phyloP scores from a whole-genome alignment of 1,140 invertebrate species.

The Lasioglossum baleicum region DNA sequence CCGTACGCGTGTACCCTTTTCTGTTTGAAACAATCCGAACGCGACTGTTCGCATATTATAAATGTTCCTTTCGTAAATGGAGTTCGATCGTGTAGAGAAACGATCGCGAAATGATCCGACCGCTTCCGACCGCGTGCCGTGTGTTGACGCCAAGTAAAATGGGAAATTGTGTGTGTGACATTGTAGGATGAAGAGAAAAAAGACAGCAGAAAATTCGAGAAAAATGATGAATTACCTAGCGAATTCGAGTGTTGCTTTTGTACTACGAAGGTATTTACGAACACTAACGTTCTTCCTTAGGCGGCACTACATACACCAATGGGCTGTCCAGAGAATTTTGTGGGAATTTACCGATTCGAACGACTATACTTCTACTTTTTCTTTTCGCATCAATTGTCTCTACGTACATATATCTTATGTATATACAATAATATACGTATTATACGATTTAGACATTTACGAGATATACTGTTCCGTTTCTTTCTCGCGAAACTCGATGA shows the following conservation, averaged over 20 bases:
- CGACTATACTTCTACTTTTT: no score
- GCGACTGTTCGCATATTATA: no score
- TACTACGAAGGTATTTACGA: constrained; percentile 91
- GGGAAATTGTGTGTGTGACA: constrained; percentile 73
- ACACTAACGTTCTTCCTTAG: constrained; percentile 60
- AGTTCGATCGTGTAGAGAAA: no score
- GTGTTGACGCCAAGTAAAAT: constrained; percentile 56
- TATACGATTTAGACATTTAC: no score
- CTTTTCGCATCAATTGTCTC: neutral
- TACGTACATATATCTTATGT: no score
- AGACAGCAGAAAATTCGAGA: constrained; percentile 85
- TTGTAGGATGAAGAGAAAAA: constrained; percentile 86
- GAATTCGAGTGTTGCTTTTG: constrained; percentile 98
- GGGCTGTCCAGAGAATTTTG: constrained; percentile 49
- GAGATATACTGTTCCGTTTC: no score
- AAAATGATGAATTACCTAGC: constrained; percentile 90
- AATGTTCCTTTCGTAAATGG: no score
- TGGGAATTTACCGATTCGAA: no score
- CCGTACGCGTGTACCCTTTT: no score
- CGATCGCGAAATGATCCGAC: constrained; percentile 56
- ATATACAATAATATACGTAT: no score
- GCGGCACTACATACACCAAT: constrained; percentile 65
- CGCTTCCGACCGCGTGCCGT: constrained; percentile 39
- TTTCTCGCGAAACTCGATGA: no score
- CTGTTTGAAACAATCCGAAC: no score